A percentile compares a stretch with the other conserved stretches of the same genome.
Evolutionary conservation across 2,888 invertebrate species (phyloP).

Genomic region (Drosophila algonquin): DNA sequence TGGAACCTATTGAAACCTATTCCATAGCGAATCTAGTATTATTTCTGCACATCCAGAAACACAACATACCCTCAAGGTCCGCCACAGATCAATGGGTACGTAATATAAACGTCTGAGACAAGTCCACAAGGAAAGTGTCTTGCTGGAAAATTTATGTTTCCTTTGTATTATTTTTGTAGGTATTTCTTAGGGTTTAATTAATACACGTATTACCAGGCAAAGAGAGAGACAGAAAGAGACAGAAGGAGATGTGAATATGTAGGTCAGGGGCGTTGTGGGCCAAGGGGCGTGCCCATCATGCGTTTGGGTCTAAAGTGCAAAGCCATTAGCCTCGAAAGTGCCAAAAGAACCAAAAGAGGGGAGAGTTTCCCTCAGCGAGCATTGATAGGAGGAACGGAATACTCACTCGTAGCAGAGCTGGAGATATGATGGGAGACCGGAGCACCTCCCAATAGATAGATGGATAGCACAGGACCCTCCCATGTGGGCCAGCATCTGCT

Average conservation of each 20-base stretch:
- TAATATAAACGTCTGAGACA: conserved; percentile 23
- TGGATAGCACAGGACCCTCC: not conserved
- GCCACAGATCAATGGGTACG: not conserved
- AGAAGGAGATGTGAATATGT: not conserved
- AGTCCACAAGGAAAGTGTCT: conserved; percentile 65
- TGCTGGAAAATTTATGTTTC: conserved; percentile 73
- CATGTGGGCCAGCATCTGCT: not conserved
- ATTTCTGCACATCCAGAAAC: not conserved
- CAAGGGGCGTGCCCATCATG: conserved; percentile 23
- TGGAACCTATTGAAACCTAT: too few relatives aligned
- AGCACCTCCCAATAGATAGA: not conserved
- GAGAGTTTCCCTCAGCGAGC: not conserved
- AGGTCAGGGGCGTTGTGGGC: conserved; percentile 30
- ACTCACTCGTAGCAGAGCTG: not conserved
- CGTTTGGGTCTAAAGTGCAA: conserved; percentile 18
- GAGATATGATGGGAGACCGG: conserved; percentile 2
- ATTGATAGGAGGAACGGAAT: not conserved
- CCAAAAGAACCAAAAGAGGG: conserved; percentile 4
- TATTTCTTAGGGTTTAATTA: conserved; percentile 46
- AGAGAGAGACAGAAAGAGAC: not conserved
- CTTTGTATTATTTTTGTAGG: conserved; percentile 55
- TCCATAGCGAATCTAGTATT: too few relatives aligned
- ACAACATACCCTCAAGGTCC: not conserved
- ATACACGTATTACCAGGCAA: conserved; percentile 18
- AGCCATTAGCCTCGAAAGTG: conserved; percentile 20